Base-by-base conservation (phyloP, 2,113 vertebrate genomes). In the Aphyosemion australe region DNA sequence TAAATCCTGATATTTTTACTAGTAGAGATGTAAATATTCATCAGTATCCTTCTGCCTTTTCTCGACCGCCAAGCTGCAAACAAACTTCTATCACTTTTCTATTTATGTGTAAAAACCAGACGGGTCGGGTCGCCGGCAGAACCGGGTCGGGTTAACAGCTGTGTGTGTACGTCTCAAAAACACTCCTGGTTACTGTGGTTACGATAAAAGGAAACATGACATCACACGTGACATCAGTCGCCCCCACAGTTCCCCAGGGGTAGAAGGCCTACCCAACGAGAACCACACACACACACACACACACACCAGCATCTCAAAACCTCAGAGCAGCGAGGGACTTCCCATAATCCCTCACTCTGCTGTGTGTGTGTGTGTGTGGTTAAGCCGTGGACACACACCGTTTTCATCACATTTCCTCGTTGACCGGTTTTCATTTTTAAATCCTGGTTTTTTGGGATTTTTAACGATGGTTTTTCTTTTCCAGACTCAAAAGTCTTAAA, bases 1-100 rank as follows among this genome's bases (percentile, higher is more conserved):
- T 89, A 71, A 74, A 58, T 73, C 65, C 77, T 73, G 62, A 73
- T 90, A 88, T 90, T 90, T 90, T 89, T 85, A 84, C 75, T 47
- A 83, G 74, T 85, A 78, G 81, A 87, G 77, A 78, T 70, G 46
- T 89, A 65, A 85, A 84, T 82, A 83, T 88, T 89, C 75, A 76
- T 85, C 77, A 69, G 74, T 31, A 69, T 45, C 78, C 62, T 72
- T 72, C 65, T 83, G 86, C 85, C 79, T 86, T 85, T 69, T 83
- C 66, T 46, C 41, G 58, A 74, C 64, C 73, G 76, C 46, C 41
- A 65, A 82, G 82, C 84, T 81, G 75, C 79, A 66, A 54, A 15
- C 50, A 72, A 56, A 6, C 50, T 21, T 15, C 31, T 18, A n/a
- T n/a, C n/a, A n/a, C 59, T 74, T 84, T 69, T 79, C 81, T 87